A percentile compares a stretch with the other conserved stretches of the same genome.
These are phyloP conservation scores for Drosophila kepulauana DNA, from an alignment of 1,140 invertebrate species.

Conservation along the genomic window DNA sequence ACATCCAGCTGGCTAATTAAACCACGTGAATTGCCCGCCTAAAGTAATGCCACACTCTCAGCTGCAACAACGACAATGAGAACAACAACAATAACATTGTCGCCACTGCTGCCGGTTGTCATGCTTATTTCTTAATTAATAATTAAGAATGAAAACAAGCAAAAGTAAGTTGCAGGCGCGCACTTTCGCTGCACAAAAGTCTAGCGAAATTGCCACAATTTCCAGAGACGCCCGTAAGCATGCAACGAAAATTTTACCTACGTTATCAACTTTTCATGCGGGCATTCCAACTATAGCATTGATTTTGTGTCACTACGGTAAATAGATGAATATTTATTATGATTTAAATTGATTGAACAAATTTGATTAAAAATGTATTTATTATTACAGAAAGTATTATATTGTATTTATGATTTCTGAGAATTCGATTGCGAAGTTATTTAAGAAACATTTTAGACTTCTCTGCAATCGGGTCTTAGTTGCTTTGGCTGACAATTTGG, in stretches of 20 bases:
- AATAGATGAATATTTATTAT: no score
- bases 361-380: no score
- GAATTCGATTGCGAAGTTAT: no score
- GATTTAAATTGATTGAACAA: no score
- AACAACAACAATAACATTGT: conserved; percentile 45
- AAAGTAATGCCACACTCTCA: conserved; percentile 69
- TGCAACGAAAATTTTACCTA: conserved; percentile 36
- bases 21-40: conserved; percentile 60
- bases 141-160: conserved; percentile 82
- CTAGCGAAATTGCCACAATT: conserved; percentile 74
- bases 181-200: conserved; percentile 63
- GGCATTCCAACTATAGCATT: background rate
- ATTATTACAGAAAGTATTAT: no score
- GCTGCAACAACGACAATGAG: conserved; percentile 10
- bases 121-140: conserved; percentile 80
- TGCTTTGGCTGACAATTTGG: no score
- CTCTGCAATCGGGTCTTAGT: no score
- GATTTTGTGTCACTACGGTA: background rate
- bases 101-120: conserved; percentile 44
- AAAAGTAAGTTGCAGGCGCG: conserved; percentile 73
- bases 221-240: conserved; percentile 65
- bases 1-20: conserved; percentile 65
- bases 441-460: no score
- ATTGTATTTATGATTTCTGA: no score
- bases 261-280: conserved; percentile 16